Evolutionary conservation across 1,140 invertebrate species (phyloP).

Genomic region (Medauroidea extradentata): DNA sequence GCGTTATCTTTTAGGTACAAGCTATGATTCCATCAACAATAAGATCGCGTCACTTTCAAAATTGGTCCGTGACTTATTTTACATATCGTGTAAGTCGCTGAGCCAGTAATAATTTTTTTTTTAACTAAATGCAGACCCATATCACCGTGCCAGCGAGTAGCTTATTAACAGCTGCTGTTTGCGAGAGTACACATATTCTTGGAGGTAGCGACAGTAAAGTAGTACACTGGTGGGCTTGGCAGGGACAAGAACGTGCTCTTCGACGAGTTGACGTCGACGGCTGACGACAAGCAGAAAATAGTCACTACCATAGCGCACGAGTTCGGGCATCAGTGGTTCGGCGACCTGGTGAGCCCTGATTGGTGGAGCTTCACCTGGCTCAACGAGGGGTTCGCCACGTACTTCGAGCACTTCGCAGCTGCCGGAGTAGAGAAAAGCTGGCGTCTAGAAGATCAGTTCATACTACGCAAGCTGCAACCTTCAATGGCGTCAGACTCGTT

Average conservation of each 20-base stretch:
- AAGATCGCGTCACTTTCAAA: too few relatives aligned
- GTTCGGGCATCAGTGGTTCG: constrained; percentile 84
- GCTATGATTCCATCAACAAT: too few relatives aligned
- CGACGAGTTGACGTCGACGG: constrained; percentile 64
- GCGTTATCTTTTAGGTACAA: too few relatives aligned
- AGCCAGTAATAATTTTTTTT: too few relatives aligned
- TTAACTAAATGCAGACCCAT: too few relatives aligned
- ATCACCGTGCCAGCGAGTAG: too few relatives aligned
- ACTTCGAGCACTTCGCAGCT: constrained; percentile 72
- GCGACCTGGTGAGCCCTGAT: constrained; percentile 71
- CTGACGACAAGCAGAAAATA: constrained; percentile 62
- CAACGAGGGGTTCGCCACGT: constrained; percentile 84
- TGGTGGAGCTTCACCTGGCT: constrained; percentile 87
- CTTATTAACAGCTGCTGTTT: too few relatives aligned
- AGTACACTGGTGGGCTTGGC: too few relatives aligned
- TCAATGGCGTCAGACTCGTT: constrained; percentile 81
- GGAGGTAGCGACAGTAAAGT: too few relatives aligned
- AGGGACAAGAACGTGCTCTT: constrained; percentile 63
- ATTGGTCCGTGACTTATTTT: too few relatives aligned
- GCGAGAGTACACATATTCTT: too few relatives aligned
- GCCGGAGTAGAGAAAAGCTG: constrained; percentile 74
- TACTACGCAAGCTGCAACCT: constrained; percentile 73
- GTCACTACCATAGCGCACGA: constrained; percentile 81
- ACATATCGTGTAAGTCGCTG: too few relatives aligned
- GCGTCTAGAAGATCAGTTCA: constrained; percentile 79